Evolutionary conservation across 2,113 vertebrate species (phyloP).

Genomic region (Serinus canaria): DNA sequence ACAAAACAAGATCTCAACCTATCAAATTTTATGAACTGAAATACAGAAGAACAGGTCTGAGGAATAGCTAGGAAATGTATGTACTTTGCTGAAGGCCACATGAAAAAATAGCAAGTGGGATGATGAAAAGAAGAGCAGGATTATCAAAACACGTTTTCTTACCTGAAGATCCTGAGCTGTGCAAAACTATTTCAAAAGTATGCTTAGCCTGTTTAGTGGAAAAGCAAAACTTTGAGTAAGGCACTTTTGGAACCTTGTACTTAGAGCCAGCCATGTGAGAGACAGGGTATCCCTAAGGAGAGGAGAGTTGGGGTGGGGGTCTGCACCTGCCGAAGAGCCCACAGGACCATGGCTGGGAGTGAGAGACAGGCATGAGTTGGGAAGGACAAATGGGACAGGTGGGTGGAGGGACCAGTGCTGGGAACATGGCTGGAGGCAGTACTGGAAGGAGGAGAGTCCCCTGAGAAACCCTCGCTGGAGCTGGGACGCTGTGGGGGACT

Average conservation of each 20-base stretch:
- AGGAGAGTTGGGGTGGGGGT: neutral
- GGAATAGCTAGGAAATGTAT: neutral
- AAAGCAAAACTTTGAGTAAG: neutral
- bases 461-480: accelerated
- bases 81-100: neutral
- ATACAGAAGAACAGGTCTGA: neutral
- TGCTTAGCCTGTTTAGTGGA: neutral
- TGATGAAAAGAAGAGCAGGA: neutral
- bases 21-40: neutral
- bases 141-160: neutral
- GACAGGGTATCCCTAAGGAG: neutral
- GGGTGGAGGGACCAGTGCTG: neutral
- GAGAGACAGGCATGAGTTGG: neutral
- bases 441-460: neutral
- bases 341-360: neutral
- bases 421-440: accelerated
- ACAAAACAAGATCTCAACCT: neutral
- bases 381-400: neutral
- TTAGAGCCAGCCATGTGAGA: neutral
- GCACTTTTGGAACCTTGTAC: neutral
- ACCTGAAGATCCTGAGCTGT: neutral
- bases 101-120: neutral
- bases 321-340: accelerated
- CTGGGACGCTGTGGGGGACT: too few species aligned
- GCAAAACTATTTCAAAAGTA: neutral